A percentile compares a stretch with the other conserved stretches of the same genome.
Evolutionary conservation across 2,113 vertebrate genomes (phyloP).

Genomic region (Misgurnus mizolepis): DNA sequence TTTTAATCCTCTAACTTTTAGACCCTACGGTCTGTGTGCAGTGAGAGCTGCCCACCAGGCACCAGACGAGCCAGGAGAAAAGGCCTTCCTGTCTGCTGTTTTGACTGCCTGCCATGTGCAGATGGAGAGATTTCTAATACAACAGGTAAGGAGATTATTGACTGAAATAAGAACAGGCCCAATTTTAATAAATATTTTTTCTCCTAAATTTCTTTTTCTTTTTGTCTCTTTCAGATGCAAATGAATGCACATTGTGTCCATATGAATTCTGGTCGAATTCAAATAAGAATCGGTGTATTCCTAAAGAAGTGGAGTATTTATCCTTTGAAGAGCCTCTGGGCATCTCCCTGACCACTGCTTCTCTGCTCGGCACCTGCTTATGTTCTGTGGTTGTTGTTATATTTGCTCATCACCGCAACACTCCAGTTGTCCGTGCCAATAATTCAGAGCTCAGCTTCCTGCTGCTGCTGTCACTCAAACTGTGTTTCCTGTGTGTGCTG

Average conservation of each 20-base stretch:
- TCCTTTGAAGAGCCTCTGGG: constrained; percentile 68
- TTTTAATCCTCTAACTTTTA: neutral
- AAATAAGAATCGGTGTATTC: constrained; percentile 33
- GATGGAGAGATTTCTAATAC: constrained; percentile 49
- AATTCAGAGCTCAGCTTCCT: constrained; percentile 37
- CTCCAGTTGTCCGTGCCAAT: constrained; percentile 68
- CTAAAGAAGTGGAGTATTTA: constrained; percentile 37
- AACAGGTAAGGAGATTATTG: constrained; percentile 11
- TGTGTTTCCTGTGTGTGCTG: constrained; percentile 75
- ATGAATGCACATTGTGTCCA: constrained; percentile 4
- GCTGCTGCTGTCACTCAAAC: constrained; percentile 43
- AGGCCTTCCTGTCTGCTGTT: constrained; percentile 44
- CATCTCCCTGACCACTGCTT: constrained; percentile 62
- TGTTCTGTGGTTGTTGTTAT: constrained; percentile 31
- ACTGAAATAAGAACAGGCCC: neutral
- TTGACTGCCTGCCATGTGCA: constrained; percentile 52
- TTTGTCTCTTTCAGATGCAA: neutral
- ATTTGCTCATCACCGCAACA: constrained; percentile 33
- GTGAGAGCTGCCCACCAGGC: constrained; percentile 29
- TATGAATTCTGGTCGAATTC: constrained; percentile 26
- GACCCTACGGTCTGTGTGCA: constrained; percentile 11
- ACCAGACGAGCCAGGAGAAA: constrained; percentile 48
- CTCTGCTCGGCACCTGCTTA: constrained; percentile 57
- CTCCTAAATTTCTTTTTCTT: neutral
- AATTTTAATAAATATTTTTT: neutral